These are phyloP conservation scores for Mormyrops boulengeri DNA, from an alignment of 2,797 vertebrate species.

Conservation along the genomic window DNA sequence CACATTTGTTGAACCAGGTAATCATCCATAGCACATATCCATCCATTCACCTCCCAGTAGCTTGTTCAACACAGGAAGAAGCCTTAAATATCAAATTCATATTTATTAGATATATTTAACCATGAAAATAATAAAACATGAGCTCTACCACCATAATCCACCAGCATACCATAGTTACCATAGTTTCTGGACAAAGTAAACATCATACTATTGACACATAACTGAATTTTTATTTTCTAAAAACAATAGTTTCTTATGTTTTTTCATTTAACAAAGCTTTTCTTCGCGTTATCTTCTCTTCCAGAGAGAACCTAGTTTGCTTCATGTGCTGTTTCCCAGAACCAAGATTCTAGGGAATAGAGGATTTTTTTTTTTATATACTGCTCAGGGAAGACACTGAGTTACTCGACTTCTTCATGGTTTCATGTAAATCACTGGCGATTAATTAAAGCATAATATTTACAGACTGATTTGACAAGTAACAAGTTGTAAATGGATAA, in stretches of 20 bases:
- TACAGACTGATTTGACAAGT: neutral
- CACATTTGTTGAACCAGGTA: neutral
- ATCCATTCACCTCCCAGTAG: neutral
- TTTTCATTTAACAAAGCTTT: constrained; percentile 25
- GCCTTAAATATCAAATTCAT: neutral
- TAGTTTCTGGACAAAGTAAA: constrained; percentile 55
- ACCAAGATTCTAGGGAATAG: neutral
- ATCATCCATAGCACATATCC: neutral
- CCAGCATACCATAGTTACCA: constrained; percentile 57
- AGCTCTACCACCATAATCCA: constrained; percentile 47
- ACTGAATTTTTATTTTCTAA: constrained; percentile 34
- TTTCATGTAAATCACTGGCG: neutral
- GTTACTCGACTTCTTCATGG: neutral
- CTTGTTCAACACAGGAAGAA: neutral
- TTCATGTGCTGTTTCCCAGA: neutral
- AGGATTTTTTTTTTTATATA: neutral
- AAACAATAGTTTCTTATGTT: constrained; percentile 6
- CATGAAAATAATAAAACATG: neutral
- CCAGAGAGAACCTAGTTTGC: neutral
- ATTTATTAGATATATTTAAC: neutral
- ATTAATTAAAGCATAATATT: neutral
- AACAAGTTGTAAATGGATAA: neutral
- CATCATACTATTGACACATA: constrained; percentile 50
- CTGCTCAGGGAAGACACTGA: neutral
- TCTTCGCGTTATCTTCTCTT: neutral